Conservation (phyloP, 2,888 invertebrate species). For the Hermaeophaga mercurialis region DNA sequence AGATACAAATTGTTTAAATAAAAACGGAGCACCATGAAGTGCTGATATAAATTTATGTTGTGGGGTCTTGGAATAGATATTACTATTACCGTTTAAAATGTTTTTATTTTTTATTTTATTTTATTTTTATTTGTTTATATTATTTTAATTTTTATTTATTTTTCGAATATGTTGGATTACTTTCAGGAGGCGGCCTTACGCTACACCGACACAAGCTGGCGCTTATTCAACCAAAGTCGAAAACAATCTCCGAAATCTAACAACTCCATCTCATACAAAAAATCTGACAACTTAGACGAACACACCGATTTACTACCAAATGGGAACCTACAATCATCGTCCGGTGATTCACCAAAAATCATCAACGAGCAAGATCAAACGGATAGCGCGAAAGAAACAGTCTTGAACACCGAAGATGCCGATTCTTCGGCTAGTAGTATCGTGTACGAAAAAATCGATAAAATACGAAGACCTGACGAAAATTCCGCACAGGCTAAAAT, state of each 20-base stretch:
- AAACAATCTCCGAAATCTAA: constrained; percentile 36
- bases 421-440: constrained; percentile 26
- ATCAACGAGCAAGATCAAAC: constrained; percentile 21
- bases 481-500: constrained; percentile 44
- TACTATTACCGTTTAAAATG: too few species aligned
- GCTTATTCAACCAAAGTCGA: constrained; percentile 69
- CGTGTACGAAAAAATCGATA: constrained; percentile 34
- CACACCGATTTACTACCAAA: constrained; percentile 11
- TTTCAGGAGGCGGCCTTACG: constrained; percentile 69
- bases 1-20: too few species aligned
- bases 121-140: background rate
- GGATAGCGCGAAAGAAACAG: constrained; percentile 13
- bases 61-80: too few species aligned
- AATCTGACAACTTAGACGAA: constrained; percentile 16
- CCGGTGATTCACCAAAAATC: constrained; percentile 16
- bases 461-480: background rate
- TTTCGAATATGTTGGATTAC: constrained; percentile 7
- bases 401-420: constrained; percentile 13
- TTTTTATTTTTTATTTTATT: background rate
- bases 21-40: too few species aligned
- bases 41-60: too few species aligned
- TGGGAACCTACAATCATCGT: constrained; percentile 21
- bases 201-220: constrained; percentile 76
- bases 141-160: constrained; percentile 4
- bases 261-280: constrained; percentile 16